A percentile compares a stretch with the other conserved stretches of the same genome.
Conservation (phyloP, 2,113 vertebrate genomes). For the Cyrtonyx montezumae region DNA sequence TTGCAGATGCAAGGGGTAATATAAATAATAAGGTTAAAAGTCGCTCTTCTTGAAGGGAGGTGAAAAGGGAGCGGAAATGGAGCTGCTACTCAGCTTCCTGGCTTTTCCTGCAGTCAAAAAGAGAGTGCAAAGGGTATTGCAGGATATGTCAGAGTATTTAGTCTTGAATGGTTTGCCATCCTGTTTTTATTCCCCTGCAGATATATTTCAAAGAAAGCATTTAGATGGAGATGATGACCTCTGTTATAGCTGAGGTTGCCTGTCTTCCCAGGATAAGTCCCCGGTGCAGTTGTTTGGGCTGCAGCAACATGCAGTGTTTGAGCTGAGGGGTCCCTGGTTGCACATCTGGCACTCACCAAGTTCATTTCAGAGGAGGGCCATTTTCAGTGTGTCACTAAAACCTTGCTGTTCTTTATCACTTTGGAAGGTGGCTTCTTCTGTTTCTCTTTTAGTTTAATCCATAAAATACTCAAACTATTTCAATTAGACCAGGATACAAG, state of each 20-base stretch:
- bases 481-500: background rate
- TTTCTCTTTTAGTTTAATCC: background rate
- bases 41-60: conserved; percentile 14
- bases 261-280: conserved; percentile 37
- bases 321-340: background rate
- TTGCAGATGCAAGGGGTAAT: conserved; percentile 19
- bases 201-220: conserved; percentile 52
- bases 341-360: accelerated
- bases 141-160: conserved; percentile 31
- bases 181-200: conserved; percentile 54
- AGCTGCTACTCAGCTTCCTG: conserved; percentile 7
- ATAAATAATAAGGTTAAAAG: conserved; percentile 65
- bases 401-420: background rate
- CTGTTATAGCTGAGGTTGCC: background rate
- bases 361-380: background rate
- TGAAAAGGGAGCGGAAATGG: conserved; percentile 37
- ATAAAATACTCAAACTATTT: background rate
- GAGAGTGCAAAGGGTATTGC: conserved; percentile 60
- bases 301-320: background rate
- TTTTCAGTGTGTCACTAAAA: background rate
- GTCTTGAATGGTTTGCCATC: conserved; percentile 42
- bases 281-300: background rate
- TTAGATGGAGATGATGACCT: conserved; percentile 34
- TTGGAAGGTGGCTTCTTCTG: background rate
- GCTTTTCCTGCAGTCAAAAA: conserved; percentile 52